phyloP scores from a whole-genome alignment of 1,140 invertebrate species.

The Probaryconus sp. region DNA sequence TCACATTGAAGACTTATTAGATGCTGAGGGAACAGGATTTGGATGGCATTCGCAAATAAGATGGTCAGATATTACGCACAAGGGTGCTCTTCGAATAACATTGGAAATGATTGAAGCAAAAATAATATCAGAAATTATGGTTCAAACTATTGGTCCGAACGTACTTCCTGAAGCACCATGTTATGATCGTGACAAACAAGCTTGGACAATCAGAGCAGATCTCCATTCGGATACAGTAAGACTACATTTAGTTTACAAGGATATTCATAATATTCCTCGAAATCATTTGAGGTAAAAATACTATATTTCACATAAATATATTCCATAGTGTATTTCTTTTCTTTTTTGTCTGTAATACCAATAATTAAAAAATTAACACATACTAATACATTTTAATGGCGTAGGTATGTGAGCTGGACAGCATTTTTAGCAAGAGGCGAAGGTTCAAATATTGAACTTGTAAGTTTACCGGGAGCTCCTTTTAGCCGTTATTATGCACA shows the following conservation, averaged over 20 bases:
- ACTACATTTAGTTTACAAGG: conserved; percentile 89
- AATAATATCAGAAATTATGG: conserved; percentile 84
- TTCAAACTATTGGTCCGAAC: conserved; percentile 74
- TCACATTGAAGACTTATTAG: conserved; percentile 86
- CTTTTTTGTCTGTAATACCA: background rate
- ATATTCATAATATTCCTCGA: conserved; percentile 90
- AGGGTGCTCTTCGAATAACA: conserved; percentile 82
- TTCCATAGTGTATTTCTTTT: background rate
- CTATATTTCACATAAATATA: conserved; percentile 8
- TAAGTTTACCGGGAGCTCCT: conserved; percentile 85
- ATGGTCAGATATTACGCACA: conserved; percentile 81
- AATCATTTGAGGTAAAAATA: conserved; percentile 84
- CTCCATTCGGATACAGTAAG: conserved; percentile 88
- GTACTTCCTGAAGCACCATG: conserved; percentile 82
- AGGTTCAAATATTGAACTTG: conserved; percentile 79
- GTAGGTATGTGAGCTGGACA: conserved; percentile 88
- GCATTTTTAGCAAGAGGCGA: conserved; percentile 84
- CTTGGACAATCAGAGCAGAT: conserved; percentile 89
- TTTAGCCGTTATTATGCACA: conserved; percentile 92
- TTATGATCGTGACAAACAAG: conserved; percentile 91
- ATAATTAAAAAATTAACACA: no score
- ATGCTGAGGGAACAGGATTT: conserved; percentile 85
- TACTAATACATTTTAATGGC: no score
- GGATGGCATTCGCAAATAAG: conserved; percentile 85
- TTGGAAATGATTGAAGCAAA: conserved; percentile 88